Base-by-base conservation (phyloP, 2,113 vertebrate genomes). In the Corvus moneduloides region DNA sequence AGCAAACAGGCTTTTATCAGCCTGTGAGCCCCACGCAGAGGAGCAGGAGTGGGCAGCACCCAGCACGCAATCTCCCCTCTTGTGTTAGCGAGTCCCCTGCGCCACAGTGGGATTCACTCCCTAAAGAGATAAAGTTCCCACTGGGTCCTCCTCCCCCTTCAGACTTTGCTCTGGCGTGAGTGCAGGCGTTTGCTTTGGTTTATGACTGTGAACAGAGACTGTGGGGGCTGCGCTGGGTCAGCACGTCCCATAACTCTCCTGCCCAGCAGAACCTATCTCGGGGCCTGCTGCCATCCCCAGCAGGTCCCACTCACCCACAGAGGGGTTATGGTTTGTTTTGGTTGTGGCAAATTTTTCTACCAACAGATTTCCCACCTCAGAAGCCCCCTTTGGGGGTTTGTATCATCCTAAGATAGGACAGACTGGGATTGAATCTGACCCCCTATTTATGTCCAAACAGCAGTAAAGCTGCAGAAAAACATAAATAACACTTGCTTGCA, bases 21-120 rank as follows among this genome's bases (percentile, higher is more conserved):
- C 48, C 23, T 1, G 20, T 2, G 12, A 90, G 67, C 46, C 52
- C 13, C 69, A 24, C 0, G 22, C 69, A 27, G 59, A 26, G 54
- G 28, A 83, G 66, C 6, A 3, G 67, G 76, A 77, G 28, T 1
- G 44, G 62, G 92, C 71, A 73, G 71, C 41, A 9, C 68, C 32
- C 1, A 0, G 27, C 10, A 9, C 3, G 0, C 26, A 6, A 8
- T 6, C 35, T 54, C 83, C 37, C 20, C 56, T 58, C 59, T 37
- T 3, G 55, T 4, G 24, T 10, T 10, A 19, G 32, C 26, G 4
- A 37, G 49, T 24, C 46, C 77, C 56, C 46, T 1, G 1, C 0
- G 0, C 43, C 56, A 6, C 76, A 20, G n/a, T 3, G 76, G 80
- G 94, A 84, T 71, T 52, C 80, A 33, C 73, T 92, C 83, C 86